Evolutionary conservation across 2,888 invertebrate species (phyloP), one percentile per base, ranked within the genome.

Genomic region (Chloroclysta siterata): DNA sequence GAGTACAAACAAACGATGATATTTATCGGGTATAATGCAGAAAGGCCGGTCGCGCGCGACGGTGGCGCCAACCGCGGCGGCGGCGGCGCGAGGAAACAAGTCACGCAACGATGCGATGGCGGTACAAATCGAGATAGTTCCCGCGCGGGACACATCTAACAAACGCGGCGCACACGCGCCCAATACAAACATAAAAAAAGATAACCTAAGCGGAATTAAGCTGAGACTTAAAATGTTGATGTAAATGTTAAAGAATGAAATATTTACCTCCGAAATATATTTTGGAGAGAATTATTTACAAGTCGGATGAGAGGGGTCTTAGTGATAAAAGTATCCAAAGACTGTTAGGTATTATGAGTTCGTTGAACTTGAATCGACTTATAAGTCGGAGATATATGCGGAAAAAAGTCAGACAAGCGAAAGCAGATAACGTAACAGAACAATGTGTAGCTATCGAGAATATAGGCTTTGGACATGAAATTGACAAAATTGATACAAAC

Each of bases 251-350:
- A 81, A 78, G 75, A 80, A 78, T 80, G 81, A 84, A 85, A 85
- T 85, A 85, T 82, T 81, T 80, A 85, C 81, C 91, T 90, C 89
- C 90, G 87, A 89, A 90, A 89, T 89, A 88, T 92, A 90, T 91
- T 93, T 92, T 91, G 90, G 91, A 85, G 91, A 85, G 87, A 88
- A 85, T 85, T 92, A 91, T 92, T 93, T 93, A 93, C 91, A 92
- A 85, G 87, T 82, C 65, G 65, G 86, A 83, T 80, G 84, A 79
- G 83, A 84, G 83, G 85, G 87, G 92, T 92, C 92, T 92, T 91
- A 91, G 92, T 89, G 91, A 89, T 92, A 91, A 85, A 86, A 69
- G 77, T 90, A 88, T 92, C 92, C 92, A 93, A 93, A 93, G 92
- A 92, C 92, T 92, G 92, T 85, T 90, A 90, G 88, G 86, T 93